Evolutionary conservation across 2,797 vertebrate genomes (phyloP).

Genomic region (Lerista edwardsae): DNA sequence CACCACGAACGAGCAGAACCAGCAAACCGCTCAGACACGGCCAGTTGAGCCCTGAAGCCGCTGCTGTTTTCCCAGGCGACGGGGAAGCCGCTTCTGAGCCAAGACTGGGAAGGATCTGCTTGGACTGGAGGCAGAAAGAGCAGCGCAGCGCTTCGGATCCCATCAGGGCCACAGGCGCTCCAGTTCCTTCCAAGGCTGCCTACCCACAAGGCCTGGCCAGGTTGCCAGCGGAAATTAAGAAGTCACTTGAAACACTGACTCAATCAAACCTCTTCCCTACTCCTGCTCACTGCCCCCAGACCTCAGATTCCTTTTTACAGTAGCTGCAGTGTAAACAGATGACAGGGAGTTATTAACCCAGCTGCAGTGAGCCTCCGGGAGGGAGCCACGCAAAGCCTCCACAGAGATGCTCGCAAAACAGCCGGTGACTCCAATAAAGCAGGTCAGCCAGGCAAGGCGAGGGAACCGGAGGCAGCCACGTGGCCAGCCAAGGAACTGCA

Average conservation of each 20-base stretch:
- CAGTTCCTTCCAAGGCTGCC: background rate
- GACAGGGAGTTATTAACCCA: fast-evolving
- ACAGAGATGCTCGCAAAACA: background rate
- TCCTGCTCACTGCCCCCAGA: background rate
- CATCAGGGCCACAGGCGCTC: background rate
- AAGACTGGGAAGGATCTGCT: background rate
- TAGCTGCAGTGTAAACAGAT: fast-evolving
- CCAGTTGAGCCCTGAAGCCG: background rate
- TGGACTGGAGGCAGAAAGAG: background rate
- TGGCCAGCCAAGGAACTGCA: fast-evolving
- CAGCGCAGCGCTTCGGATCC: background rate
- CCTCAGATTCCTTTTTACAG: background rate
- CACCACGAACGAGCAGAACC: background rate
- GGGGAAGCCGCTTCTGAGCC: background rate
- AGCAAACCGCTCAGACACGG: too few species aligned
- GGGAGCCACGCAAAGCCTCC: too few species aligned
- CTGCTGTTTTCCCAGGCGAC: background rate
- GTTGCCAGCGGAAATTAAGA: constrained; percentile 8
- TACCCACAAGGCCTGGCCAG: background rate
- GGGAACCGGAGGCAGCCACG: background rate
- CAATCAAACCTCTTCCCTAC: background rate
- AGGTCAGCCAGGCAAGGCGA: fast-evolving
- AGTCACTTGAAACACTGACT: constrained; percentile 1
- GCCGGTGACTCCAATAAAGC: fast-evolving
- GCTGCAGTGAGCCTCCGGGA: background rate